Conservation (phyloP, 2,888 invertebrate species). For the Ptychoptera contaminata region DNA sequence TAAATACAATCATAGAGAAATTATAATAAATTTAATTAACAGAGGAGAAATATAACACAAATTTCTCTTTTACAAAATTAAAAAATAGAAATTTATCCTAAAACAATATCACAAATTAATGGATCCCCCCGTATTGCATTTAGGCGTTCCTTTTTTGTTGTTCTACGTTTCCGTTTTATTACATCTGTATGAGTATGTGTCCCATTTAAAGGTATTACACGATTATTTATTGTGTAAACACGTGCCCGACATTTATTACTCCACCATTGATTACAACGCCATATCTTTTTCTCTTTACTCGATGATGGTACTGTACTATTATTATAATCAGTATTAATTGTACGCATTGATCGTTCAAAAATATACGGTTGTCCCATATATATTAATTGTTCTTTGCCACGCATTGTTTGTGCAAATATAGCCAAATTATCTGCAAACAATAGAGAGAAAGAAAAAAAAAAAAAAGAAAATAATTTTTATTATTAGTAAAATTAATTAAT, state of each 20-base stretch:
- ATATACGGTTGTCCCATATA: conserved; percentile 31
- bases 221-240: conserved; percentile 28
- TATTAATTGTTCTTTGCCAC: conserved; percentile 30
- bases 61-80: too few species aligned
- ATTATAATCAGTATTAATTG: neutral
- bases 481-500: neutral
- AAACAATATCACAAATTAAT: too few species aligned
- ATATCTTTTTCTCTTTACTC: conserved; percentile 28
- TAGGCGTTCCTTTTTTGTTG: conserved; percentile 9
- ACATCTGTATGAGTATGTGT: conserved; percentile 31
- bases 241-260: conserved; percentile 31
- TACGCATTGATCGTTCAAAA: conserved; percentile 27
- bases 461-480: neutral
- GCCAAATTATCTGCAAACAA: conserved; percentile 17
- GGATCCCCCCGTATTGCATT: neutral
- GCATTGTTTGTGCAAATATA: conserved; percentile 29
- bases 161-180: conserved; percentile 28
- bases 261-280: conserved; percentile 34
- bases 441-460: neutral
- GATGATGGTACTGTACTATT: conserved; percentile 13
- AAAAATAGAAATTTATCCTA: too few species aligned
- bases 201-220: conserved; percentile 28
- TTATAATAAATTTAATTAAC: too few species aligned
- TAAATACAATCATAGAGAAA: too few species aligned
- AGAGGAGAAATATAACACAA: too few species aligned